A percentile compares a stretch with the other conserved stretches of the same genome.
Evolutionary conservation across 2,888 invertebrate genomes (phyloP).

Genomic region (Amiota mariae): DNA sequence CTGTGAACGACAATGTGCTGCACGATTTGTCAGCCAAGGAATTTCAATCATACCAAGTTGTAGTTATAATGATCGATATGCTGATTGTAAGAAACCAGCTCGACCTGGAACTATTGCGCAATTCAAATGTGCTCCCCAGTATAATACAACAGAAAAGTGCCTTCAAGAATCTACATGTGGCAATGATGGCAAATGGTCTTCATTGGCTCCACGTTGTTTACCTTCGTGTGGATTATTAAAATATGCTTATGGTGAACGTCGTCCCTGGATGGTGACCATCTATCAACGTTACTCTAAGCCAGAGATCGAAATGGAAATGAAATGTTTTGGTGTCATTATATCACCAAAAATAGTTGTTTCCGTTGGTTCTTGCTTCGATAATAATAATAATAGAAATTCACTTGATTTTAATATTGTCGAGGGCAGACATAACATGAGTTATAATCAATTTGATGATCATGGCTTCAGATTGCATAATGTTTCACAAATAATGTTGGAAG

Average conservation of each 20-base stretch:
- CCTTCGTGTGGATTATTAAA: constrained; percentile 56
- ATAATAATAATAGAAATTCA: background rate
- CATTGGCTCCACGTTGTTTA: constrained; percentile 50
- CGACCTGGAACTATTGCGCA: constrained; percentile 28
- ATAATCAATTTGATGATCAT: constrained; percentile 22
- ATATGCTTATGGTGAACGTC: constrained; percentile 34
- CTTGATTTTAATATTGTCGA: constrained; percentile 33
- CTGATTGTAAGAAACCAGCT: constrained; percentile 29
- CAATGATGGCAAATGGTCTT: constrained; percentile 57
- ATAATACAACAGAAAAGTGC: background rate
- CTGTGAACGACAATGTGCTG: constrained; percentile 9
- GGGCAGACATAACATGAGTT: constrained; percentile 31
- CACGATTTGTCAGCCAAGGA: constrained; percentile 1
- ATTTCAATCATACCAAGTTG: constrained; percentile 24
- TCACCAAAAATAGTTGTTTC: constrained; percentile 38
- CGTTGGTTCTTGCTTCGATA: constrained; percentile 21
- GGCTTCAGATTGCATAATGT: constrained; percentile 46
- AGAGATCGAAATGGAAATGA: background rate
- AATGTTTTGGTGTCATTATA: constrained; percentile 37
- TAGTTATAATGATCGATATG: fast-evolving
- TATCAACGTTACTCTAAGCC: constrained; percentile 23
- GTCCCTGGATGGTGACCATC: constrained; percentile 66
- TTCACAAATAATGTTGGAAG: constrained; percentile 32
- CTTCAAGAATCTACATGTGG: constrained; percentile 47
- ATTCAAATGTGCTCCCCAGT: constrained; percentile 48